These are phyloP conservation scores for Aldabrachelys gigantea DNA, from an alignment of 2,113 vertebrate species.

Conservation along the genomic window DNA sequence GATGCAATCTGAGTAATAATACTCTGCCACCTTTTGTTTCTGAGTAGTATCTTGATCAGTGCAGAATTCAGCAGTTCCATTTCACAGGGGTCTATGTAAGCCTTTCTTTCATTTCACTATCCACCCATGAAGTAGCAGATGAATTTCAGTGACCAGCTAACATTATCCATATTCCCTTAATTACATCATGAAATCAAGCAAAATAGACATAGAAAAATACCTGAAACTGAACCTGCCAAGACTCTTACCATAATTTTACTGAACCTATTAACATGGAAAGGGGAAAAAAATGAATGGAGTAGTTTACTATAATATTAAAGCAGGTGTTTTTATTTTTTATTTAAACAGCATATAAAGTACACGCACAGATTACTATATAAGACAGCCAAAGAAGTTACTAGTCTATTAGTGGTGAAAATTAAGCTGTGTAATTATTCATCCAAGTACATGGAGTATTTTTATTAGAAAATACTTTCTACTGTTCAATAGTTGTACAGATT, in stretches of 20 bases:
- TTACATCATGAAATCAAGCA: rapidly evolving
- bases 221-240: background rate
- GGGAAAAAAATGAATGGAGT: background rate
- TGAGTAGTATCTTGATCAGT: background rate
- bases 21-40: background rate
- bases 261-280: background rate
- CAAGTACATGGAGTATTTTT: background rate
- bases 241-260: background rate
- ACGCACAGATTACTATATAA: background rate
- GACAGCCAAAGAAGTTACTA: background rate
- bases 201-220: background rate
- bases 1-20: background rate
- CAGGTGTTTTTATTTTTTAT: background rate
- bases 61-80: background rate
- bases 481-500: background rate
- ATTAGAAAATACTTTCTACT: background rate
- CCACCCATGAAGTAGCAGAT: background rate
- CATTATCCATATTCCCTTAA: background rate
- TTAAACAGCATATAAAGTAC: background rate
- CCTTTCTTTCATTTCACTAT: background rate
- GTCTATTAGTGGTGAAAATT: background rate
- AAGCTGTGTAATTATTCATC: background rate
- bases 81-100: background rate
- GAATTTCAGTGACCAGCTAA: background rate
- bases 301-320: background rate